Evolutionary conservation across 2,888 invertebrate genomes (phyloP), one percentile per base, ranked within the genome.

Genomic region (Rambutsinella grinnellia): DNA sequence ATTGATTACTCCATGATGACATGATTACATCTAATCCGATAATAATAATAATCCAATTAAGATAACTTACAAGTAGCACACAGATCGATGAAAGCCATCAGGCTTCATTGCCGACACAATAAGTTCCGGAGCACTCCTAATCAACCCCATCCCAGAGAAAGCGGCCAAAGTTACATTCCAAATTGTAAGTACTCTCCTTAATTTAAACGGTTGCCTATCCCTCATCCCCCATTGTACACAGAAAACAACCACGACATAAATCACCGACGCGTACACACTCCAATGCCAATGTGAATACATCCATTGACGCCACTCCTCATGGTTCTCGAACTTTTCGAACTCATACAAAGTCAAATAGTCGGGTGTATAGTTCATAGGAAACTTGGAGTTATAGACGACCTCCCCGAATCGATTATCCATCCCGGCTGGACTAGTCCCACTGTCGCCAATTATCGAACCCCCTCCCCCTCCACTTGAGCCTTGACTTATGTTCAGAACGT

Each of bases 301-400:
- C 80, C 80, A 80, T 13, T 76, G 67, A n/a, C 80, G 54, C 77
- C 76, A 78, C n/a, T 61, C 68, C 44, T 80, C 78, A 57, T 80
- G 80, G 21, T 78, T 76, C 15, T 74, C 74, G 21, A 76, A 80
- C 69, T 72, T 80, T 57, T 80, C 80, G 66, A 80, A 80, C 21
- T 78, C 72, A 27, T 65, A 78, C 36, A 80, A 56, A 8, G 61
- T 78, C 57, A 80, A 17, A 53, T 80, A 80, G 26, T 69, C 46
- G 2, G 80, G 80, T 15, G 76, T 65, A 36, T 75, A 76, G 56
- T 78, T 74, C 78, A 78, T 78, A 26, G 74, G 74, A 49, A 65
- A 74, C 28, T 69, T 69, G 21, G 69, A 74, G 26, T 78, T 78
- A 24, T 69, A 78, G 47, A 78, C 78, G 2, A 58, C 28, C 26